These are phyloP conservation scores for Coracopsis vasa DNA, from an alignment of 2,113 vertebrate genomes.

Conservation along the genomic window DNA sequence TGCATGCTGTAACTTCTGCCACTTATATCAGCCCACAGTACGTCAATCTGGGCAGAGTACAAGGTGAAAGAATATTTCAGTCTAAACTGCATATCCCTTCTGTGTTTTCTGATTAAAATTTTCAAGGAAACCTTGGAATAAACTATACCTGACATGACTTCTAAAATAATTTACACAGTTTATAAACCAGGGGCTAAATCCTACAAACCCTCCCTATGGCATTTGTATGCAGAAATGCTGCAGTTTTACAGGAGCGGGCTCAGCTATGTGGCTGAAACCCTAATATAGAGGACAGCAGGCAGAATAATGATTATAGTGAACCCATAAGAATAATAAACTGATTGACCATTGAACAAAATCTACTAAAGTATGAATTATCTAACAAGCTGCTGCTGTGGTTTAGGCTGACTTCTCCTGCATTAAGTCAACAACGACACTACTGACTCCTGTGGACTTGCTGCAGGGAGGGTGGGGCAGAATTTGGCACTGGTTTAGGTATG, in stretches of 20 bases:
- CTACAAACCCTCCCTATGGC: background rate
- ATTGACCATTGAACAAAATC: conserved; percentile 32
- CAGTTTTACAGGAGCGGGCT: background rate
- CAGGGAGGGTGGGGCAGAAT: background rate
- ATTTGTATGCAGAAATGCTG: conserved; percentile 6
- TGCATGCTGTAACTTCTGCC: conserved; percentile 70
- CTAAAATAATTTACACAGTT: conserved; percentile 74
- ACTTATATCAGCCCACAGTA: conserved; percentile 67
- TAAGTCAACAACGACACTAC: background rate
- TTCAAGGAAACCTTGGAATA: conserved; percentile 79
- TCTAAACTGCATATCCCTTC: conserved; percentile 69
- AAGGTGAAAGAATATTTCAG: conserved; percentile 81
- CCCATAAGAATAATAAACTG: conserved; percentile 37
- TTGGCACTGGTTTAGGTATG: background rate
- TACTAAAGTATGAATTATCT: conserved; percentile 44
- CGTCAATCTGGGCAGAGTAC: conserved; percentile 65
- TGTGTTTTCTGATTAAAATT: conserved; percentile 86
- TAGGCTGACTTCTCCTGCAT: background rate
- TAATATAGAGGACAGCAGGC: conserved; percentile 51
- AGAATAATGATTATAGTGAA: conserved; percentile 52
- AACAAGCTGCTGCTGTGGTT: conserved; percentile 2
- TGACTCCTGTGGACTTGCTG: background rate
- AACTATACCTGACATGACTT: conserved; percentile 77
- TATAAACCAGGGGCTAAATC: conserved; percentile 65
- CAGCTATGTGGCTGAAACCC: conserved; percentile 21